A percentile compares a stretch with the other conserved stretches of the same genome.
These are phyloP conservation scores for Pseudoatta argentina DNA, from an alignment of 1,140 invertebrate genomes.

Conservation along the genomic window DNA sequence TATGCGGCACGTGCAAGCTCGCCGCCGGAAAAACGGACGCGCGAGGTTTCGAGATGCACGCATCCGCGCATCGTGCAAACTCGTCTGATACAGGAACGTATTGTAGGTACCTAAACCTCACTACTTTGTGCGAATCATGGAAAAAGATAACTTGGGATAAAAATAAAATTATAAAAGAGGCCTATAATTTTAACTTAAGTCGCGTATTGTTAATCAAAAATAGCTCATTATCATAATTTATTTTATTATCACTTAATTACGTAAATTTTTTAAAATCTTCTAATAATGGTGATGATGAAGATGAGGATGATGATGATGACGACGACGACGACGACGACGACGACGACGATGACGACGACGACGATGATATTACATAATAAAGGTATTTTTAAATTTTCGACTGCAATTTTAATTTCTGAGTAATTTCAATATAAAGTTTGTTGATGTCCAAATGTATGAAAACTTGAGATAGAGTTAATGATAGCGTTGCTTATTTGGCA, in stretches of 20 bases:
- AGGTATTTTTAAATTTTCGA: no score
- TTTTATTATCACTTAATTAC: constrained; percentile 10
- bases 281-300: no score
- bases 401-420: no score
- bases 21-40: constrained; percentile 52
- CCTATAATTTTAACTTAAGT: neutral
- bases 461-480: no score
- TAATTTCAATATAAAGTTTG: no score
- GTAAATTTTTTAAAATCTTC: neutral
- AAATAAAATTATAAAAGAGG: constrained; percentile 6
- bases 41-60: constrained; percentile 44
- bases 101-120: constrained; percentile 24
- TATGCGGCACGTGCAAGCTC: constrained; percentile 71
- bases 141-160: neutral
- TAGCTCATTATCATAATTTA: neutral
- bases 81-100: constrained; percentile 37
- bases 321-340: no score
- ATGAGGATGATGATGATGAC: no score
- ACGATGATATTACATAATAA: no score
- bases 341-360: no score
- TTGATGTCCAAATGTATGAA: no score
- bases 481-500: no score
- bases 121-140: constrained; percentile 31
- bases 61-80: neutral
- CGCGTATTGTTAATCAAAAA: neutral